phyloP scores from a whole-genome alignment of 2,888 invertebrate genomes.

The Ecdyonurus torrentis region DNA sequence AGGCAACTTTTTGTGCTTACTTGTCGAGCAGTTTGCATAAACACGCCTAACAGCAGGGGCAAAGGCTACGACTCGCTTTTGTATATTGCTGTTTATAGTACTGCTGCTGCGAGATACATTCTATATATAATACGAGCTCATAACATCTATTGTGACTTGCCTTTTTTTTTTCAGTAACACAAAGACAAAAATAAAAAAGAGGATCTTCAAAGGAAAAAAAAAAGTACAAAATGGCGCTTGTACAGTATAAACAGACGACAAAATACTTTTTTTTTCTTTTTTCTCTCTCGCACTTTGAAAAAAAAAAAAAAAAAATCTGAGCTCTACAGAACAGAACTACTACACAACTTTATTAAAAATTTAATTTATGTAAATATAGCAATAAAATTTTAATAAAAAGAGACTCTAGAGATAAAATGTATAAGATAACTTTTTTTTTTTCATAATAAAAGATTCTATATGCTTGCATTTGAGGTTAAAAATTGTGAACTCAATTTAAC shows the following conservation, averaged over 20 bases:
- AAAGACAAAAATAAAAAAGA: background rate
- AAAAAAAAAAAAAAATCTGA: background rate
- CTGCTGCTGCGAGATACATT: too few species aligned
- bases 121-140: too few species aligned
- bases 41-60: background rate
- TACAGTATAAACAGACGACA: too few species aligned
- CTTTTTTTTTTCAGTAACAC: too few species aligned
- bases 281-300: too few species aligned
- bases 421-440: too few species aligned
- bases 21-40: conserved; percentile 3
- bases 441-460: too few species aligned
- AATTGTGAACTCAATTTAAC: too few species aligned
- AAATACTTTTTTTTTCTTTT: too few species aligned
- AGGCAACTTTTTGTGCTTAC: background rate
- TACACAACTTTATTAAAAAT: background rate
- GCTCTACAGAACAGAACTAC: background rate
- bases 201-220: background rate
- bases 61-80: background rate
- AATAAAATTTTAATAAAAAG: background rate
- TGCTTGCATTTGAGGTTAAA: too few species aligned
- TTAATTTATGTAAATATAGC: background rate
- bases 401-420: background rate
- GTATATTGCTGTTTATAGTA: background rate
- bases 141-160: too few species aligned
- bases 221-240: background rate